Base-by-base conservation (phyloP, 2,888 invertebrate species). In the Lagria hirta region DNA sequence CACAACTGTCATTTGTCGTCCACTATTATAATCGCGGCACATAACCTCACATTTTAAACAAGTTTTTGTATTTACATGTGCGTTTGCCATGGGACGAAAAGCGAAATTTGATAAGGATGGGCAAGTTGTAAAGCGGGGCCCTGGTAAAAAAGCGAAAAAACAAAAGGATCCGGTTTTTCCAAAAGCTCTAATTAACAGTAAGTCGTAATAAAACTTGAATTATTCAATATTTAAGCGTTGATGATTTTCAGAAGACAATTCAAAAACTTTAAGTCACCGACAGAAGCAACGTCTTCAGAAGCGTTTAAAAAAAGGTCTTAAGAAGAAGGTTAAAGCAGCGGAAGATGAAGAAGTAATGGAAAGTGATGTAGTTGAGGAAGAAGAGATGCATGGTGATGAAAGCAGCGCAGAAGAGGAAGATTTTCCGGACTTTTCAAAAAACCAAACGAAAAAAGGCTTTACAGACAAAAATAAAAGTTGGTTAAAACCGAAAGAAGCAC, bases 11-110 rank as follows among this genome's bases (percentile, higher is more conserved):
- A n/a, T n/a, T n/a, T n/a, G n/a, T n/a, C n/a, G n/a, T n/a, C n/a
- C n/a, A n/a, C n/a, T n/a, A n/a, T n/a, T n/a, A n/a, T n/a, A n/a
- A n/a, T n/a, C n/a, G n/a, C n/a, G n/a, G n/a, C n/a, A n/a, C n/a
- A n/a, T n/a, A n/a, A n/a, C n/a, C n/a, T n/a, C n/a, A n/a, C n/a
- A n/a, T n/a, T n/a, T n/a, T n/a, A n/a, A n/a, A n/a, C n/a, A n/a
- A n/a, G n/a, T n/a, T n/a, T n/a, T n/a, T n/a, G n/a, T n/a, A n/a
- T n/a, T n/a, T n/a, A n/a, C n/a, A n/a, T n/a, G n/a, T n/a, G n/a
- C n/a, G n/a, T n/a, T n/a, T n/a, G n/a, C n/a, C n/a, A 93, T 93
- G 93, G 92, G 92, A 50, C 79, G 92, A 23, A 92, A 90, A 73
- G 90, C 87, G 3, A 86, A 86, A 62, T 91, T 84, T 68, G 78